Conservation (phyloP, 2,797 vertebrate genomes). For the Phrynocephalus guinanensis region DNA sequence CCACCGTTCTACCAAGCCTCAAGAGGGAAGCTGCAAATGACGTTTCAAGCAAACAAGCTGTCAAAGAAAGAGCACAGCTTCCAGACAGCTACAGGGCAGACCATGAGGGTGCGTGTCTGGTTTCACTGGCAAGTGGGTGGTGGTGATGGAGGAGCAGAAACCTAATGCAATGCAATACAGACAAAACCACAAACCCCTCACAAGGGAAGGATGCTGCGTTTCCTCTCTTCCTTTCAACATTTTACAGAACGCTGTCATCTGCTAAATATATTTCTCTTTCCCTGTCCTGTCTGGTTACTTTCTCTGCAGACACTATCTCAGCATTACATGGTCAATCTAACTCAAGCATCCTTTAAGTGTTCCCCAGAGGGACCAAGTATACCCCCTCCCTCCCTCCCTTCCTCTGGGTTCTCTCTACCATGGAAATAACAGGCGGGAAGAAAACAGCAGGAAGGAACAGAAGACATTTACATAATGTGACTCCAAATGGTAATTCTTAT, state of each 20-base stretch:
- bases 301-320: constrained; percentile 67
- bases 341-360: neutral
- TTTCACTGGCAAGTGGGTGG: rapidly evolving
- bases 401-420: constrained; percentile 25
- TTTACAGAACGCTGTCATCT: constrained; percentile 32
- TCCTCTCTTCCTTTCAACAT: constrained; percentile 15
- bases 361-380: neutral
- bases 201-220: constrained; percentile 43
- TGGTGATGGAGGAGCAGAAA: neutral
- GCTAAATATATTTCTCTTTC: constrained; percentile 55
- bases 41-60: neutral
- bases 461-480: neutral
- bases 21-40: neutral
- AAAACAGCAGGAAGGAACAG: neutral
- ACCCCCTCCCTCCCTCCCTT: neutral
- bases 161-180: neutral
- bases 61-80: constrained; percentile 18
- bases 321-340: constrained; percentile 22
- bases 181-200: constrained; percentile 52
- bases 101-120: neutral
- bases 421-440: neutral
- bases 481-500: neutral
- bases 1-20: neutral
- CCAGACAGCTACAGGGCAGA: neutral
- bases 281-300: constrained; percentile 58